Conservation (phyloP, 2,113 vertebrate species). For the Prolemur simus region DNA sequence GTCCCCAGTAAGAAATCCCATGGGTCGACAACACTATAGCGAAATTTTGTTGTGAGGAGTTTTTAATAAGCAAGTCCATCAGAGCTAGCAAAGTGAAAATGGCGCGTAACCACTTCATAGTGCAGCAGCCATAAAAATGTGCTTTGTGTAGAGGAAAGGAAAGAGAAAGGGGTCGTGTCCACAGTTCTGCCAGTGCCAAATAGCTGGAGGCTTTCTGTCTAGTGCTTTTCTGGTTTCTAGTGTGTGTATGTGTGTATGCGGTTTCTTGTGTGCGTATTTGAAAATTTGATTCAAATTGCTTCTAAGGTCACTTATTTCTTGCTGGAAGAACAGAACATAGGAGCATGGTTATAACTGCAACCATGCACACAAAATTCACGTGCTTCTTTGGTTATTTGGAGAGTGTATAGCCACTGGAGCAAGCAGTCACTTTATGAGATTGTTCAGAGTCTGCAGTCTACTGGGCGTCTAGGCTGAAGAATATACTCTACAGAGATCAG, state of each 20-base stretch:
- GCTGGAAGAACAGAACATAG: not conserved
- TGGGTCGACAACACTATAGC: not conserved
- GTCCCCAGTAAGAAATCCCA: not conserved
- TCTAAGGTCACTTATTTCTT: not conserved
- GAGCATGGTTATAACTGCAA: not conserved
- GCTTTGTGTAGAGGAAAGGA: not conserved
- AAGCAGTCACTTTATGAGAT: not conserved
- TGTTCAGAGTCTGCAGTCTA: not conserved
- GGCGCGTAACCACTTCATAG: rapidly evolving
- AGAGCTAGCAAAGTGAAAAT: not conserved
- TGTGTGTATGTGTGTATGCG: not conserved
- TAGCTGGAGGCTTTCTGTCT: not conserved
- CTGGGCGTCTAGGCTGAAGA: not conserved
- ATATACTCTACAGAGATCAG: not conserved
- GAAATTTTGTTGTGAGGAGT: not conserved
- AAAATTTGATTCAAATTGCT: not conserved
- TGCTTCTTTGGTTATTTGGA: not conserved
- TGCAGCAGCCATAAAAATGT: not conserved
- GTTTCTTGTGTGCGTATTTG: not conserved
- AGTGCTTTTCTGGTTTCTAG: not conserved
- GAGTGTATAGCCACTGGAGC: not conserved
- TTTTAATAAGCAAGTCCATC: not conserved
- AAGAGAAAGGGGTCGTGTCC: not conserved
- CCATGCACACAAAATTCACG: not conserved
- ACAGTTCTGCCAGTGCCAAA: not conserved